Conservation (phyloP, 2,797 vertebrate species). For the Aeoliscus strigatus region DNA sequence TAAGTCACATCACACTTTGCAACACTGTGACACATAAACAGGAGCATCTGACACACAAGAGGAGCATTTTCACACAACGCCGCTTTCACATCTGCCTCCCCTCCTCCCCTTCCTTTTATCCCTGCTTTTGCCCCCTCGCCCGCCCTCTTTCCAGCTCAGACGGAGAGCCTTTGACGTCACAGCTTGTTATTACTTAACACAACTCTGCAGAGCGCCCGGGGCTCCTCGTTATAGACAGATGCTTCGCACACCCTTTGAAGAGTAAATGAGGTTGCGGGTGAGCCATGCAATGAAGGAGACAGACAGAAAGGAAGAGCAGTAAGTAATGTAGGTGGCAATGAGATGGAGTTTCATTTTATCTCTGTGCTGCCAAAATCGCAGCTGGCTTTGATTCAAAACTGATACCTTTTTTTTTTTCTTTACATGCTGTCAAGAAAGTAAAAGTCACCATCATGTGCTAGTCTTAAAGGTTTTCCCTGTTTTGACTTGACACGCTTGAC, state of each 20-base stretch:
- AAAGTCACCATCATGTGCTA: neutral
- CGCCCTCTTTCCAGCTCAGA: conserved; percentile 51
- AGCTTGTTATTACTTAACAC: conserved; percentile 74
- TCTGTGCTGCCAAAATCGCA: conserved; percentile 15
- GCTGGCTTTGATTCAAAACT: conserved; percentile 2
- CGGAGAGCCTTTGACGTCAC: conserved; percentile 72
- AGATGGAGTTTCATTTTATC: neutral
- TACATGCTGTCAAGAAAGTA: neutral
- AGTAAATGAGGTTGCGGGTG: conserved; percentile 52
- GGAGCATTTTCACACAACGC: conserved; percentile 44
- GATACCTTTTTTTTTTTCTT: too few species aligned
- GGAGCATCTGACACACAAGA: conserved; percentile 24
- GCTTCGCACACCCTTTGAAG: conserved; percentile 58
- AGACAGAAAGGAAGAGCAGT: conserved; percentile 12
- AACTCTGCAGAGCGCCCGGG: conserved; percentile 61
- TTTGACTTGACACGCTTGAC: neutral
- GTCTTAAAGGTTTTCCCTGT: neutral
- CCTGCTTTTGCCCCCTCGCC: conserved; percentile 14
- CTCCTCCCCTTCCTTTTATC: conserved; percentile 25
- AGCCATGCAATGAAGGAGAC: conserved; percentile 28
- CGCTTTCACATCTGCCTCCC: conserved; percentile 32
- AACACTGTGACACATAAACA: conserved; percentile 6
- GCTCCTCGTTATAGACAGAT: conserved; percentile 70
- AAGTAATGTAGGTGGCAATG: conserved; percentile 3
- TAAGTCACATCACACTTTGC: too few species aligned